A percentile compares a stretch with the other conserved stretches of the same genome.
These are phyloP conservation scores for Merops nubicus DNA, from an alignment of 2,113 vertebrate genomes.

Conservation along the genomic window DNA sequence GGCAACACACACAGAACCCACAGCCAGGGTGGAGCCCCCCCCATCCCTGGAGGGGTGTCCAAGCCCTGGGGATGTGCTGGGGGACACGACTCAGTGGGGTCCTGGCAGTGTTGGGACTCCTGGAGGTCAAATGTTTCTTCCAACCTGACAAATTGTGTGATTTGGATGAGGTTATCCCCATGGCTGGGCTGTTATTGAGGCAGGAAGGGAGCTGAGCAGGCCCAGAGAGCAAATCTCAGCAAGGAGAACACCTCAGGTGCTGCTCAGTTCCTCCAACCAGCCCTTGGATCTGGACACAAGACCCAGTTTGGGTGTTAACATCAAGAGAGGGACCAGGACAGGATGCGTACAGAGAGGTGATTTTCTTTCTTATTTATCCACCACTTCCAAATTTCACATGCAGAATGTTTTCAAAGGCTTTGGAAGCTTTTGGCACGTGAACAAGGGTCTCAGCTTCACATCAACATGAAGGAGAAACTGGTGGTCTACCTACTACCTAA, in stretches of 20 bases:
- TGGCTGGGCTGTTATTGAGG: accelerated
- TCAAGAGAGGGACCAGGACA: background rate
- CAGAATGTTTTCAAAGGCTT: background rate
- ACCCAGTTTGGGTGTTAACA: background rate
- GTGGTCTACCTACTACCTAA: background rate
- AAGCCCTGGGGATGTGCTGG: too few species aligned
- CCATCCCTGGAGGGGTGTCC: too few species aligned
- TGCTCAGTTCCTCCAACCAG: background rate
- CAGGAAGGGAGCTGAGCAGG: background rate
- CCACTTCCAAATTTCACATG: accelerated
- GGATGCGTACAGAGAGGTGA: background rate
- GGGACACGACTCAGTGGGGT: too few species aligned
- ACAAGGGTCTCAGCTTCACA: background rate
- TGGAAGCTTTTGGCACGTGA: background rate
- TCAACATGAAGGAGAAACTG: accelerated
- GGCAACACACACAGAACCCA: accelerated
- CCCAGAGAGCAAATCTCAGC: accelerated
- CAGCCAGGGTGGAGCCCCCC: too few species aligned
- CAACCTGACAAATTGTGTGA: too few species aligned
- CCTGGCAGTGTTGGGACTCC: too few species aligned
- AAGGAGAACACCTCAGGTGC: background rate
- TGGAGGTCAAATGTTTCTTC: too few species aligned
- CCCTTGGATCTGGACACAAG: too few species aligned
- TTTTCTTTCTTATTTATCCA: background rate
- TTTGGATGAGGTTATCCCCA: background rate